Conservation (phyloP, 1,140 invertebrate species). For the Ditylenchus dipsaci region DNA sequence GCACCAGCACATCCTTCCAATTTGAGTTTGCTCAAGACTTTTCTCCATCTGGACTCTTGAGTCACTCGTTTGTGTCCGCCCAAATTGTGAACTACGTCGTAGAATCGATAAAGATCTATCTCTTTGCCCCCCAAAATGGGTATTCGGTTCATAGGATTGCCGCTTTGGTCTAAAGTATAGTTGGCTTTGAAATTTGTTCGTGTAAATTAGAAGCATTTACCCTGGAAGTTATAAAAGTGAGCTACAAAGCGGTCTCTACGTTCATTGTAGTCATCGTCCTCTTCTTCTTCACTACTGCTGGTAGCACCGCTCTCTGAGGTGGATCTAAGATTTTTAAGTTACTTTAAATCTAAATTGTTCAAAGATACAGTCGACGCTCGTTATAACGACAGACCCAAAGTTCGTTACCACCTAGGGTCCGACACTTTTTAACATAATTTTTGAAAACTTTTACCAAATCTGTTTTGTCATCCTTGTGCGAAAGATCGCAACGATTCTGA, state of each 20-base stretch:
- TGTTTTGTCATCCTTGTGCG: too few species aligned
- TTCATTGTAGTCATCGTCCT: conserved; percentile 28
- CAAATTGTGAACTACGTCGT: conserved; percentile 25
- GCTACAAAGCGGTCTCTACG: conserved; percentile 26
- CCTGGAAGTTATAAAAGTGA: conserved; percentile 36
- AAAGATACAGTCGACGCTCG: too few species aligned
- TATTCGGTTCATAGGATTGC: conserved; percentile 22
- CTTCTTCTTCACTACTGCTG: conserved; percentile 4
- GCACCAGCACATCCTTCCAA: conserved; percentile 17
- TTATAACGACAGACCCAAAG: too few species aligned
- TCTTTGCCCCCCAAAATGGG: conserved; percentile 32
- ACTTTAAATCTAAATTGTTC: too few species aligned
- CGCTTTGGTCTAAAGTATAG: conserved; percentile 11
- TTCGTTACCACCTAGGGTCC: too few species aligned
- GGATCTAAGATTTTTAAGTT: background rate
- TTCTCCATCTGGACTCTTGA: conserved; percentile 19
- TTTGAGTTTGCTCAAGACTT: conserved; percentile 20
- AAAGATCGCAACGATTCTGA: too few species aligned
- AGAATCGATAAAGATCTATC: conserved; percentile 33
- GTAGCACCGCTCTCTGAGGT: background rate
- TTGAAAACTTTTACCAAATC: too few species aligned
- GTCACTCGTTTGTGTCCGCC: conserved; percentile 31
- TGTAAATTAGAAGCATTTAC: too few species aligned
- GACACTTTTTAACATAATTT: too few species aligned
- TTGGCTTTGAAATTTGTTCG: too few species aligned